Evolutionary conservation across 2,113 vertebrate species (phyloP), one percentile per base, ranked within the genome.

Genomic region (Sinocyclocheilus anophthalmus): DNA sequence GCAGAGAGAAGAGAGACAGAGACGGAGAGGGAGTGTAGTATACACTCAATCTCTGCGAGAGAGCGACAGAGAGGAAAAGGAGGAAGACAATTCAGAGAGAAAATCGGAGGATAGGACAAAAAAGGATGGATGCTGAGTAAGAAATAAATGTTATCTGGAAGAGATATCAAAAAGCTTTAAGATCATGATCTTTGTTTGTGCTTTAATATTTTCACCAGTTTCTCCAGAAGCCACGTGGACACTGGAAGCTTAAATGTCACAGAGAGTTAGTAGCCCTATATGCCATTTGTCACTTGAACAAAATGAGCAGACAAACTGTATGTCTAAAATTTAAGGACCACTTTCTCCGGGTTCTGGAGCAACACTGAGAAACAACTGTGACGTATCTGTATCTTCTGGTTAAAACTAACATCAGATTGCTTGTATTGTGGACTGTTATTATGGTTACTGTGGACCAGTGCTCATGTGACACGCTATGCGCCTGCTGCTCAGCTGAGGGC

Each of bases 151-250:
- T 50, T 37, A 87, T 70, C 78, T 81, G 18, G 30, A 26, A 59
- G 69, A 75, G 80, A 50, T 16, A 20, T 10, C 76, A 57, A 70
- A 78, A 70, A 78, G 42, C 42, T 42, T 42, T 8, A 42, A 63
- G 69, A 81, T 45, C 24, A 12, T 16, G 3, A 80, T 78, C 53
- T 13, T 61, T 63, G 0, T n/a, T 61, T 59, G 12, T 6, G 77
- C 20, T n/a, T 61, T 79, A 33, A 39, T 39, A 5, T 79, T 81
- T 81, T 67, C 14, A 4, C 12, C 26, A 37, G 24, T 20, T 81
- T 53, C 65, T 81, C 26, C 50, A 84, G 72, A 85, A 82, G 85
- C 85, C 87, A 90, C 63, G 70, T 90, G 87, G 77, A 88, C 81
- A 39, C 53, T 39, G 80, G 22, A 72, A 75, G 86, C 70, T 81